These are phyloP conservation scores for Stichodactyla mertensii DNA, from an alignment of 64 coral and sea anemone genomes.

Conservation along the genomic window DNA sequence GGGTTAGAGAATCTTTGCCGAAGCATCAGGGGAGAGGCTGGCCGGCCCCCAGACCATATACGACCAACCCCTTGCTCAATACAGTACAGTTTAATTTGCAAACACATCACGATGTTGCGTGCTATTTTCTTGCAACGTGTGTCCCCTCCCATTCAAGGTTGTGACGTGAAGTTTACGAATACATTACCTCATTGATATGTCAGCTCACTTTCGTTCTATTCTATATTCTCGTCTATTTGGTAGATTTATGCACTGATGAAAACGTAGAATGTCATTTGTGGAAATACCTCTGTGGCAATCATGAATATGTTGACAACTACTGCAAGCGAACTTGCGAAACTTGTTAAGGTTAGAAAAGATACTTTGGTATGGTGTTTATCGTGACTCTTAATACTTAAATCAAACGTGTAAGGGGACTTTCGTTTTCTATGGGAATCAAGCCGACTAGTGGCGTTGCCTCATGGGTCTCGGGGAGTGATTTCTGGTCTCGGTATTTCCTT, in stretches of 20 bases:
- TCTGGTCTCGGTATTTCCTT: no score
- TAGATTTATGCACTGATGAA: neutral
- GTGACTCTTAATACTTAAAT: neutral
- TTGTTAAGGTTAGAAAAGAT: slow-evolving; percentile 18
- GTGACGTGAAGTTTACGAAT: neutral
- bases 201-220: neutral
- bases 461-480: no score
- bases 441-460: no score
- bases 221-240: neutral
- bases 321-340: slow-evolving; percentile 20
- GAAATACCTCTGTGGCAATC: slow-evolving; percentile 1
- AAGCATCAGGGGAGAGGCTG: no score
- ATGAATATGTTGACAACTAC: neutral
- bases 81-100: no score
- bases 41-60: no score
- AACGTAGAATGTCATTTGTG: neutral
- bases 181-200: neutral
- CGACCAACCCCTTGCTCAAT: no score
- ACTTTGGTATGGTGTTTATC: neutral
- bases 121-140: no score
- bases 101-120: no score
- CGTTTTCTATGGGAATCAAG: no score
- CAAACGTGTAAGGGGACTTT: no score
- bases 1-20: no score
- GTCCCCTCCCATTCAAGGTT: neutral